These are phyloP conservation scores for Drosophila ochracea DNA, from an alignment of 2,888 invertebrate species.

Conservation along the genomic window DNA sequence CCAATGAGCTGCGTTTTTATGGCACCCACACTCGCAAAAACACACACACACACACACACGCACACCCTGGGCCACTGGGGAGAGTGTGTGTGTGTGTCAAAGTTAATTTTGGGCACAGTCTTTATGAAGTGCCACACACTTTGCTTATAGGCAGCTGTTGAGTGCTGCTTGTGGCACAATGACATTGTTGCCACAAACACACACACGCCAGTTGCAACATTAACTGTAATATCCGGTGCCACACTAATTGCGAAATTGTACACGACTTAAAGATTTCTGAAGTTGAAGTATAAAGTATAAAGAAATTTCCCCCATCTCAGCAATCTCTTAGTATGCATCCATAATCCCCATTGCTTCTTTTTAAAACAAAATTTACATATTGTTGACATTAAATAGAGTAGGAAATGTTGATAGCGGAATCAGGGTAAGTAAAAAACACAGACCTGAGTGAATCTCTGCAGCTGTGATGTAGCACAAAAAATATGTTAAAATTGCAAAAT, in stretches of 20 bases:
- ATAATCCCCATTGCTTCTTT: background rate
- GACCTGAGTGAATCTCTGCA: background rate
- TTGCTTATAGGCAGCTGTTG: conserved; percentile 23
- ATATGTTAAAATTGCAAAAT: background rate
- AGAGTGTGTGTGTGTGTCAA: conserved; percentile 31
- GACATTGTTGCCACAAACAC: conserved; percentile 24
- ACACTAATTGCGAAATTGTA: conserved; percentile 9
- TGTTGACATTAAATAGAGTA: background rate
- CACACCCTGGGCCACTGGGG: background rate
- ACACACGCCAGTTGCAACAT: conserved; percentile 5
- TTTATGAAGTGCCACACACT: conserved; percentile 52
- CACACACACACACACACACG: conserved; percentile 6
- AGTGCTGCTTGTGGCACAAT: conserved; percentile 28
- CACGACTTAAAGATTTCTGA: conserved; percentile 2
- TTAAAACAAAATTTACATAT: background rate
- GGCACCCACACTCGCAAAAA: conserved; percentile 26
- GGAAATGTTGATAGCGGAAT: too few species aligned
- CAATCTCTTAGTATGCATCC: background rate
- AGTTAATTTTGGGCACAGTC: conserved; percentile 64
- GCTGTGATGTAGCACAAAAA: background rate
- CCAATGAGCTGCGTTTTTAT: conserved; percentile 73
- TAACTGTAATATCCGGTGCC: conserved; percentile 18
- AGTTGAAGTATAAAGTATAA: background rate
- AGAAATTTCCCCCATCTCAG: background rate
- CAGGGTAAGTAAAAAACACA: background rate